phyloP scores from a whole-genome alignment of 2,797 vertebrate species.

The Tauraco hartlaubi region DNA sequence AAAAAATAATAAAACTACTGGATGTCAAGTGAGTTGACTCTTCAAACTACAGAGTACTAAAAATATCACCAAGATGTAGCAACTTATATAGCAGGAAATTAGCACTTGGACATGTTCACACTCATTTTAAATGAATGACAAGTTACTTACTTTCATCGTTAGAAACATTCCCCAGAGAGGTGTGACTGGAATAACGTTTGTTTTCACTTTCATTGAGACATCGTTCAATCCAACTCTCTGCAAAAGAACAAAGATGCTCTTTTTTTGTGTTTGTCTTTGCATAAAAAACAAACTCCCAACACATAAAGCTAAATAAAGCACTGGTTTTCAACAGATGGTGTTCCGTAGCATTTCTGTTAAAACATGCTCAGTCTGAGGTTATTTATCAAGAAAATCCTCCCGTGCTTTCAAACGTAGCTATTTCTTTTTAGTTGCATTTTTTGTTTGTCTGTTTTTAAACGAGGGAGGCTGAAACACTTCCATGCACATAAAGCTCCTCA shows the following conservation, averaged over 20 bases:
- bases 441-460: background rate
- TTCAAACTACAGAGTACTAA: background rate
- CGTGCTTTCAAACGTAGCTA: background rate
- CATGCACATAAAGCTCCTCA: background rate
- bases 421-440: background rate
- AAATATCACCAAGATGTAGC: background rate
- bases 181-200: slow-evolving; percentile 96
- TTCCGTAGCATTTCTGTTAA: background rate
- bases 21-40: background rate
- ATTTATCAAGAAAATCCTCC: background rate
- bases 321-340: background rate
- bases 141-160: slow-evolving; percentile 96
- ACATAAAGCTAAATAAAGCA: background rate
- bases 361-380: background rate
- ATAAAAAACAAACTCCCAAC: background rate
- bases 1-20: background rate
- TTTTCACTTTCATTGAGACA: slow-evolving; percentile 99
- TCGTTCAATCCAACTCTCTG: slow-evolving; percentile 99
- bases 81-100: background rate
- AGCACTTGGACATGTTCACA: background rate
- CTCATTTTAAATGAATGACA: background rate
- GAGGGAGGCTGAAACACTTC: background rate
- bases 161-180: slow-evolving; percentile 96
- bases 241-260: slow-evolving; percentile 61
- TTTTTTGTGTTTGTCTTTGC: background rate